These are phyloP conservation scores for Xyliphius kryptos DNA, from an alignment of 2,113 vertebrate species.

Conservation along the genomic window DNA sequence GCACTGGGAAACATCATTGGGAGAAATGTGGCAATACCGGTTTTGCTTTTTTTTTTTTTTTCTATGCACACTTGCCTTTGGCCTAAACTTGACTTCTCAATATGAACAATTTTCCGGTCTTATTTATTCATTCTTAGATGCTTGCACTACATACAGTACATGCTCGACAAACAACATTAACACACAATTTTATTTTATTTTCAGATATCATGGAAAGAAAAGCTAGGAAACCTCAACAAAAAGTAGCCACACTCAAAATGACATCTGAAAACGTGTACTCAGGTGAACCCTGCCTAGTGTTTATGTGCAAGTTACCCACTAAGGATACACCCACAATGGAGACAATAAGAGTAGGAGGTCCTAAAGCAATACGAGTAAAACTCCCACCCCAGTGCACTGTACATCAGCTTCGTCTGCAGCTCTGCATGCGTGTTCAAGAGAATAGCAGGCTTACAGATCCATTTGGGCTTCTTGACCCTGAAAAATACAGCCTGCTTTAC, in stretches of 20 bases:
- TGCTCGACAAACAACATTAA: no score
- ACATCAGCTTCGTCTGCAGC: constrained; percentile 57
- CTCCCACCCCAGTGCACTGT: constrained; percentile 61
- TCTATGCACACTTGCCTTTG: background rate
- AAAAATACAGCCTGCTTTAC: constrained; percentile 61
- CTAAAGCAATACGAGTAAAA: constrained; percentile 46
- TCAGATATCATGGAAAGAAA: constrained; percentile 40
- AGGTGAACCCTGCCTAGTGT: constrained; percentile 51
- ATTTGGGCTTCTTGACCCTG: constrained; percentile 57
- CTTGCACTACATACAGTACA: no score
- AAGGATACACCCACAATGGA: constrained; percentile 18
- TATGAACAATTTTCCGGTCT: no score
- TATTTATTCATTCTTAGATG: no score
- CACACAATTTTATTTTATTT: background rate
- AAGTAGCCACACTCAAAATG: background rate
- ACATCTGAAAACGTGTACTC: background rate
- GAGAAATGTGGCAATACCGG: constrained; percentile 3
- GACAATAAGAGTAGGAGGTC: background rate
- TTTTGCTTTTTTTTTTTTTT: background rate
- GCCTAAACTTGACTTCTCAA: background rate
- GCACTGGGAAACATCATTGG: background rate
- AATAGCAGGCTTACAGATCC: constrained; percentile 48
- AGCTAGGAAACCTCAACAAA: background rate
- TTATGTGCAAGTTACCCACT: constrained; percentile 55
- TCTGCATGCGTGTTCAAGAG: constrained; percentile 55